Conservation (phyloP, 2,888 invertebrate genomes). For the Caenorhabditis virilis region DNA sequence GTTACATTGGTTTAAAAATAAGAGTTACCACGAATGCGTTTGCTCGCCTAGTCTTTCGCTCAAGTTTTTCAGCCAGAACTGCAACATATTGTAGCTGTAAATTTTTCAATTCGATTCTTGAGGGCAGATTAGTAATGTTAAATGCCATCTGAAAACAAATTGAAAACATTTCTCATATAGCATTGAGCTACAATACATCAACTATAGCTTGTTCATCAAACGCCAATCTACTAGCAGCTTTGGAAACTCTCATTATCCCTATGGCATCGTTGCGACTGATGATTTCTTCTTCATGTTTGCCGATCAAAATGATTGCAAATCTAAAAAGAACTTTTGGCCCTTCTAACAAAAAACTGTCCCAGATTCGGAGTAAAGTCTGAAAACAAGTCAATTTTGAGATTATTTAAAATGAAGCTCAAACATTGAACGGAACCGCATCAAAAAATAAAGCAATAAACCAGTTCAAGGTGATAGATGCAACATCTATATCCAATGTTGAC, state of each 20-base stretch:
- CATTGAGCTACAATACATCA: conserved; percentile 64
- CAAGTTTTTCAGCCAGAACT: conserved; percentile 24
- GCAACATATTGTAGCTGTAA: conserved; percentile 30
- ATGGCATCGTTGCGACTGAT: conserved; percentile 70
- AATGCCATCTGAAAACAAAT: conserved; percentile 26
- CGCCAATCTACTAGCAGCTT: conserved; percentile 71
- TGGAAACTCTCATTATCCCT: conserved; percentile 72
- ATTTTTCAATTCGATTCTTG: conserved; percentile 27
- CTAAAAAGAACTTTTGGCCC: conserved; percentile 73
- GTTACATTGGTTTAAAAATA: not conserved
- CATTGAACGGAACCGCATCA: conserved; percentile 73
- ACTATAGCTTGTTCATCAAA: conserved; percentile 72
- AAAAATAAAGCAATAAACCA: conserved; percentile 74
- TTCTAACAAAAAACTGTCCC: conserved; percentile 74
- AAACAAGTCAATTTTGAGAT: conserved; percentile 5
- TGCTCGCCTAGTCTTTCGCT: conserved; percentile 22
- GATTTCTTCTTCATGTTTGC: conserved; percentile 50
- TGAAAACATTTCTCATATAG: not conserved
- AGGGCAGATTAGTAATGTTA: conserved; percentile 20
- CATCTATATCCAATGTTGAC: conserved; percentile 71
- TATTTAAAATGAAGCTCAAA: not conserved
- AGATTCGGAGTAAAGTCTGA: conserved; percentile 72
- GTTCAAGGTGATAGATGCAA: conserved; percentile 73
- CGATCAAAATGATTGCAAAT: conserved; percentile 66
- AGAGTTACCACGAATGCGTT: conserved; percentile 36